Evolutionary conservation across 2,113 vertebrate genomes (phyloP).

Genomic region (Hylia prasina): DNA sequence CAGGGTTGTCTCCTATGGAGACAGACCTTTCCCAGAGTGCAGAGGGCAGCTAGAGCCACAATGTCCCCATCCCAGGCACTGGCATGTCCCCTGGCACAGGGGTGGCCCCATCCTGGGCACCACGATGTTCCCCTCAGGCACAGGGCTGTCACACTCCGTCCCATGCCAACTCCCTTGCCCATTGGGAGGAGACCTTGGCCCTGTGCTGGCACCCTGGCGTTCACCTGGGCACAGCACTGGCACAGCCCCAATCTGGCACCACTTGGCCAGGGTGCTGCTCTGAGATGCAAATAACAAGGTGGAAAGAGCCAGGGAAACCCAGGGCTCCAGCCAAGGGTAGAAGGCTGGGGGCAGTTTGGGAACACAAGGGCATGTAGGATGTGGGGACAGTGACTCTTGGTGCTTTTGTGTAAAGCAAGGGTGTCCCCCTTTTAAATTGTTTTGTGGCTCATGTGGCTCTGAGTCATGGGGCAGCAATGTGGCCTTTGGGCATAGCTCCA

Average conservation of each 20-base stretch:
- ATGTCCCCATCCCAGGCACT: not conserved
- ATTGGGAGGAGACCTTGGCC: not conserved
- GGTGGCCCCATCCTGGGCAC: not conserved
- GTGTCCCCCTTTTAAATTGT: not conserved
- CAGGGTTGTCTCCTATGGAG: not conserved
- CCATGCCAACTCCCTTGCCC: not conserved
- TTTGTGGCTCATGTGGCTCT: not conserved
- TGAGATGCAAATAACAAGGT: not conserved
- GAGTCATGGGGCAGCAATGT: not conserved
- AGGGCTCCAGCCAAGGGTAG: not conserved
- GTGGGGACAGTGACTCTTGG: not conserved
- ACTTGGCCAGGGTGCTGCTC: fast-evolving
- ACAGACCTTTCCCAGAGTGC: not conserved
- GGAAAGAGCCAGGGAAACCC: not conserved
- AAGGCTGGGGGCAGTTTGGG: not conserved
- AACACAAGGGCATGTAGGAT: not conserved
- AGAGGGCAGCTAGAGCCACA: not conserved
- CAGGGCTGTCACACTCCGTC: not conserved
- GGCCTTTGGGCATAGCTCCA: not conserved
- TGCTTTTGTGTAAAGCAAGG: not conserved
- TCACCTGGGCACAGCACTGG: fast-evolving
- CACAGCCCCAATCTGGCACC: not conserved
- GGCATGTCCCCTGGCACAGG: not conserved
- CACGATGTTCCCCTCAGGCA: not conserved
- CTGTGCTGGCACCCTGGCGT: fast-evolving